These are phyloP conservation scores for Actinia equina DNA, from an alignment of 64 coral and sea anemone genomes.

Conservation along the genomic window DNA sequence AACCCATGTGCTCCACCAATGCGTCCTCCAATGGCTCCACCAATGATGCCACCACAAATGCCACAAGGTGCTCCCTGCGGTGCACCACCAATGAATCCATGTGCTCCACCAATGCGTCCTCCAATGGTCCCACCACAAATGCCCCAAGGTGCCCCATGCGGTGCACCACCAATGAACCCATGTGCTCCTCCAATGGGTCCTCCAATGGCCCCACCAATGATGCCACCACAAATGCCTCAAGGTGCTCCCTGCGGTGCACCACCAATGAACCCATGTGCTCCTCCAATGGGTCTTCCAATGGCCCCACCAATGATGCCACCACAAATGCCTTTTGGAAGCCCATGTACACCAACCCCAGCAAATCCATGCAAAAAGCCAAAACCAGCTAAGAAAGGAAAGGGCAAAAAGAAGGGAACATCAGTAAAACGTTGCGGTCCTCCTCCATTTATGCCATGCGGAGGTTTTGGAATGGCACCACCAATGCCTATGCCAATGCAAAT, in stretches of 20 bases:
- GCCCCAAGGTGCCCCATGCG: too few relatives aligned
- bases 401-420: constrained; percentile 1
- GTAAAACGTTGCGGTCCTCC: background rate
- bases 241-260: background rate
- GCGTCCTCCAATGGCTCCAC: background rate
- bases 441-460: background rate
- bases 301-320: background rate
- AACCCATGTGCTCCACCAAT: constrained; percentile 16
- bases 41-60: background rate
- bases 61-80: background rate
- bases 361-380: constrained; percentile 18
- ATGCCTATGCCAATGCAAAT: constrained; percentile 24
- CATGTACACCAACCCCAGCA: constrained; percentile 5
- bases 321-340: constrained; percentile 1
- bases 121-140: too few relatives aligned
- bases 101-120: background rate
- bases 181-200: background rate
- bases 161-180: too few relatives aligned
- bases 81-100: background rate
- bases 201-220: background rate
- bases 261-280: constrained; percentile 4
- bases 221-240: background rate
- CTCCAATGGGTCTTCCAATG: background rate
- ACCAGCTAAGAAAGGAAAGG: constrained; percentile 2
- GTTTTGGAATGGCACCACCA: constrained; percentile 12